Conservation (phyloP, 2,113 vertebrate species). For the Perca schrenkii region DNA sequence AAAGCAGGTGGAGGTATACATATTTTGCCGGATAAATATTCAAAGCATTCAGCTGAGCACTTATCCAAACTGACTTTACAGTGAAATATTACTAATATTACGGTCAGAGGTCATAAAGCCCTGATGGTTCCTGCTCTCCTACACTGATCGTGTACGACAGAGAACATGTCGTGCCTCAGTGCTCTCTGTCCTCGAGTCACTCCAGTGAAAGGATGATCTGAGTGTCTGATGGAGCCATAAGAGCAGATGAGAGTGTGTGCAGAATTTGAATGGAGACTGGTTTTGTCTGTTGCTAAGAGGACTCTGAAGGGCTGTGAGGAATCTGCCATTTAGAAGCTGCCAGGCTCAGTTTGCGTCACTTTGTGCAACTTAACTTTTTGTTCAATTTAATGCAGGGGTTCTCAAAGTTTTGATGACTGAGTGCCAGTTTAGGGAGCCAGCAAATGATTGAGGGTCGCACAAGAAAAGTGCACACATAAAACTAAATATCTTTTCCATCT, state of each 20-base stretch:
- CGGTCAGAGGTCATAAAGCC: constrained; percentile 20
- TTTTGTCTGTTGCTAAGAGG: constrained; percentile 80
- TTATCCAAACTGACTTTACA: background rate
- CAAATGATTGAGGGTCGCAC: background rate
- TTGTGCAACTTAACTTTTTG: constrained; percentile 29
- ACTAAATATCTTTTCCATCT: too few species aligned
- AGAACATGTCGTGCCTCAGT: background rate
- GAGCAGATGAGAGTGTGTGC: constrained; percentile 35
- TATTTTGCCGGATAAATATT: background rate
- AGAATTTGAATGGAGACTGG: constrained; percentile 67
- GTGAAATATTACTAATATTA: too few species aligned
- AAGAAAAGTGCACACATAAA: too few species aligned
- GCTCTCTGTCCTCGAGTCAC: constrained; percentile 17
- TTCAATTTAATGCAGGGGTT: background rate
- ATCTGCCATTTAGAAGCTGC: constrained; percentile 54
- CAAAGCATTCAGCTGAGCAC: background rate
- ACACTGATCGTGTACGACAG: background rate
- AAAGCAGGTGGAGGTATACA: background rate
- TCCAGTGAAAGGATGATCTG: constrained; percentile 2
- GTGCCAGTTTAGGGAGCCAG: too few species aligned
- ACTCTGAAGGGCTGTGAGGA: constrained; percentile 57
- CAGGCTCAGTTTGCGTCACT: constrained; percentile 4
- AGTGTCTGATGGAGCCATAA: background rate
- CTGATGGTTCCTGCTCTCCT: background rate
- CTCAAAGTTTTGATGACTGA: background rate